Percentiles rank a stretch among this genome's conserved stretches.
Evolutionary conservation across 64 coral and sea anemone species (phyloP).

Genomic region (Dendronephthya gigantea): DNA sequence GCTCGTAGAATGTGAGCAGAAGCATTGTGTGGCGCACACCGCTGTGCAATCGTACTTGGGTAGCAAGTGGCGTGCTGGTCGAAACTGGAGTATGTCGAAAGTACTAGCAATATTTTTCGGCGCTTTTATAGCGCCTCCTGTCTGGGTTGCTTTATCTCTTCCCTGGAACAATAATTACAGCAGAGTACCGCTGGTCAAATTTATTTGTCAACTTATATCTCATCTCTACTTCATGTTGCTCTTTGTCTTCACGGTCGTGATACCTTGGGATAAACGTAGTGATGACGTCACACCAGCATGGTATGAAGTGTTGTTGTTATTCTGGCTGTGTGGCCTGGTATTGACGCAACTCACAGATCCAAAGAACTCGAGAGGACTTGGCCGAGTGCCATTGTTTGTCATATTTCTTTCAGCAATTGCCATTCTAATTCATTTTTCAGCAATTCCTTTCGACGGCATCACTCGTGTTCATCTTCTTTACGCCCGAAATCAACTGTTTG

Average conservation of each 20-base stretch:
- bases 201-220: conserved; percentile 86
- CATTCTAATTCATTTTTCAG: not conserved
- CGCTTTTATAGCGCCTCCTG: conserved; percentile 54
- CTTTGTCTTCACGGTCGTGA: conserved; percentile 55
- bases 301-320: conserved; percentile 63
- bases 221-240: conserved; percentile 71
- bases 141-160: conserved; percentile 75
- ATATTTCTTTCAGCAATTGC: not conserved
- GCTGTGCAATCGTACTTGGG: conserved; percentile 92
- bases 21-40: conserved; percentile 77
- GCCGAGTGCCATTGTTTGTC: not conserved
- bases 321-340: conserved; percentile 74
- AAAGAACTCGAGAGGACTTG: not conserved
- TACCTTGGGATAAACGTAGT: conserved; percentile 60
- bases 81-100: conserved; percentile 83
- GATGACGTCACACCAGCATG: conserved; percentile 45
- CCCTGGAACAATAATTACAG: conserved; percentile 78
- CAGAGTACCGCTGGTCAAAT: conserved; percentile 83
- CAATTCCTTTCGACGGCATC: not conserved
- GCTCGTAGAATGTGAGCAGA: conserved; percentile 80
- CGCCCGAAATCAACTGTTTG: conserved; percentile 70
- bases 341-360: conserved; percentile 58
- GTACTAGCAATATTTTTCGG: conserved; percentile 58
- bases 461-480: conserved; percentile 37
- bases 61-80: conserved; percentile 59